Conservation (phyloP, 1,140 invertebrate species). For the Cephus cinctus region DNA sequence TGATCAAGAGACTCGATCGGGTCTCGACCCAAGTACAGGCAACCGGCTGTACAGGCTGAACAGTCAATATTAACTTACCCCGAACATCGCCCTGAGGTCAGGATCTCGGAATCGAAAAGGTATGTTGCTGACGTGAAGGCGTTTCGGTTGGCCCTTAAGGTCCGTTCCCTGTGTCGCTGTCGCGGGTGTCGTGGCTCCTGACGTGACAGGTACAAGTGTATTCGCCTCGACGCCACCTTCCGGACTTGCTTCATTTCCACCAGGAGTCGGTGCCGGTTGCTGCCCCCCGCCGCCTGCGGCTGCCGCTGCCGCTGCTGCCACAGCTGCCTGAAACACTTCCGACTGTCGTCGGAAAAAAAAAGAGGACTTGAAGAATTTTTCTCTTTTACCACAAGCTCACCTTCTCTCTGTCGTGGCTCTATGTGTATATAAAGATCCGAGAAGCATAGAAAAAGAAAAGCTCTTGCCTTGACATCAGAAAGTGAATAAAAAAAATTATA, state of each 20-base stretch:
- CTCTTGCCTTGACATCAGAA: constrained; percentile 16
- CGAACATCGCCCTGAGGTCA: constrained; percentile 96
- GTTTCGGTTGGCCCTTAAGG: constrained; percentile 74
- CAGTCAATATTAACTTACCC: constrained; percentile 70
- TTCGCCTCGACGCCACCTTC: constrained; percentile 41
- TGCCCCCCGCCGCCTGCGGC: constrained; percentile 41
- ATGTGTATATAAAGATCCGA: too few species aligned
- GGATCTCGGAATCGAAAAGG: constrained; percentile 98
- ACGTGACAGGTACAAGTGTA: constrained; percentile 50
- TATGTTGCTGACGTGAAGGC: constrained; percentile 96
- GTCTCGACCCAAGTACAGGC: constrained; percentile 1
- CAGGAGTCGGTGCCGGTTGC: constrained; percentile 37
- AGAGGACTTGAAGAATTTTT: too few species aligned
- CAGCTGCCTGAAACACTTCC: constrained; percentile 53
- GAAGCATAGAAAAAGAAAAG: too few species aligned
- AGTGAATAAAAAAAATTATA: too few species aligned
- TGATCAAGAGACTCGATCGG: not conserved
- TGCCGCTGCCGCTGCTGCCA: constrained; percentile 49
- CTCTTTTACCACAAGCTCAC: too few species aligned
- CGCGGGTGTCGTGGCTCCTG: constrained; percentile 54
- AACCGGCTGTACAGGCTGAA: constrained; percentile 1
- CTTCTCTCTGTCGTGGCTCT: too few species aligned
- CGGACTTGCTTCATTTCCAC: constrained; percentile 40
- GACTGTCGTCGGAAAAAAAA: constrained; percentile 33
- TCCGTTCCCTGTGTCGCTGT: constrained; percentile 49